Conservation (phyloP, 2,888 invertebrate species). For the Hofmannophila pseudospretella region DNA sequence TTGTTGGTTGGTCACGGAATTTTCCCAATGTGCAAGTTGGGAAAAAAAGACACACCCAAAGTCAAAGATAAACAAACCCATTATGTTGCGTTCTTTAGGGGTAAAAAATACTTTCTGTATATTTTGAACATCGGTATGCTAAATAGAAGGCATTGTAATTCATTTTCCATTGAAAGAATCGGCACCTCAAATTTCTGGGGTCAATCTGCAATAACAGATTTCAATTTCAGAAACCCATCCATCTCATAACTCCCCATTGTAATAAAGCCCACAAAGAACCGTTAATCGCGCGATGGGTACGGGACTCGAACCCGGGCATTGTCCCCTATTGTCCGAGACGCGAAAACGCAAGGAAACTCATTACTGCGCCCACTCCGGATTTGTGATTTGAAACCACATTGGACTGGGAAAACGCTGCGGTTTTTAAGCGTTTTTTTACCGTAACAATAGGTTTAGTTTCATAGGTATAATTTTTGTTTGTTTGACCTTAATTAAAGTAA, state of each 20-base stretch:
- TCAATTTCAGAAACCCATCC: constrained; percentile 9
- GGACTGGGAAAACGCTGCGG: constrained; percentile 2
- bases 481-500: too few species aligned
- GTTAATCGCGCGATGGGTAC: constrained; percentile 45
- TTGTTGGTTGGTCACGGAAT: too few species aligned
- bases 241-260: constrained; percentile 26
- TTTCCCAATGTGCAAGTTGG: too few species aligned
- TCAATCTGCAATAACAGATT: constrained; percentile 7
- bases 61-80: too few species aligned
- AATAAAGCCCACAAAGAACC: constrained; percentile 40
- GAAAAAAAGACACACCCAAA: too few species aligned
- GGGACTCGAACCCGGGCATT: constrained; percentile 41
- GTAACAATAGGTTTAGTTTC: too few species aligned
- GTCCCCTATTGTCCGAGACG: constrained; percentile 32
- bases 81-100: too few species aligned
- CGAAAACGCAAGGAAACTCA: constrained; percentile 44
- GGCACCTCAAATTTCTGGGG: not conserved
- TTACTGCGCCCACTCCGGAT: constrained; percentile 37
- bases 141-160: too few species aligned
- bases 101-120: too few species aligned
- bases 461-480: too few species aligned
- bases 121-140: too few species aligned
- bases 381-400: constrained; percentile 26
- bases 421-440: too few species aligned
- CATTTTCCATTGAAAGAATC: not conserved